A percentile compares a stretch with the other conserved stretches of the same genome.
These are phyloP conservation scores for Cyprinella venusta DNA, from an alignment of 2,797 vertebrate species.

Conservation along the genomic window DNA sequence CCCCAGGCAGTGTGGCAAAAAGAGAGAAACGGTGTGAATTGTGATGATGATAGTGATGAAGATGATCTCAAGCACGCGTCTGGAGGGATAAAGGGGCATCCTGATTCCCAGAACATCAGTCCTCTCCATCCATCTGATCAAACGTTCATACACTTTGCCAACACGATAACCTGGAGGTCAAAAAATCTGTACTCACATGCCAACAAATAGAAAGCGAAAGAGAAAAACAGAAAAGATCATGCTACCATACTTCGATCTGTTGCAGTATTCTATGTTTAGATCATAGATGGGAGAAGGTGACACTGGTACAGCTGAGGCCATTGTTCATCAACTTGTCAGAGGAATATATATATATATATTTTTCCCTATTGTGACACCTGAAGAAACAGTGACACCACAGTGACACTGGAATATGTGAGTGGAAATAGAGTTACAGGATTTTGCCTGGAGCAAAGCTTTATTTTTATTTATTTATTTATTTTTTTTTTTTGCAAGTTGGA, in stretches of 20 bases:
- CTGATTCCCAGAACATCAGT: not conserved
- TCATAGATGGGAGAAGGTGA: constrained; percentile 35
- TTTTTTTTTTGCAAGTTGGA: not conserved
- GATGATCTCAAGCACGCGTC: not conserved
- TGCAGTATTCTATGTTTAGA: constrained; percentile 28
- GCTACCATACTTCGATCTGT: not conserved
- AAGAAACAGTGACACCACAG: constrained; percentile 1
- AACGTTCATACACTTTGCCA: not conserved
- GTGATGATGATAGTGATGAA: not conserved
- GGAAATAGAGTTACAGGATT: constrained; percentile 48
- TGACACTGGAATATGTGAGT: constrained; percentile 34
- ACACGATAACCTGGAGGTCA: not conserved
- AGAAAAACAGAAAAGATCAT: constrained; percentile 18
- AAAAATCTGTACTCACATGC: constrained; percentile 12
- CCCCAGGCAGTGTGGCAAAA: not conserved
- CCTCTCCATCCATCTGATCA: constrained; percentile 14
- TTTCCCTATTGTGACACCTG: not conserved
- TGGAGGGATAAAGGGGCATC: not conserved
- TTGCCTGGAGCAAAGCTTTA: constrained; percentile 8
- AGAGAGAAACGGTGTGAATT: not conserved
- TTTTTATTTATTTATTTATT: not conserved
- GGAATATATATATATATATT: not conserved
- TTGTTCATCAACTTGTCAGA: constrained; percentile 24
- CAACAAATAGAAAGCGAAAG: not conserved
- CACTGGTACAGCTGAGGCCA: constrained; percentile 20